These are phyloP conservation scores for Tor tambroides DNA, from an alignment of 2,113 vertebrate genomes.

Conservation along the genomic window DNA sequence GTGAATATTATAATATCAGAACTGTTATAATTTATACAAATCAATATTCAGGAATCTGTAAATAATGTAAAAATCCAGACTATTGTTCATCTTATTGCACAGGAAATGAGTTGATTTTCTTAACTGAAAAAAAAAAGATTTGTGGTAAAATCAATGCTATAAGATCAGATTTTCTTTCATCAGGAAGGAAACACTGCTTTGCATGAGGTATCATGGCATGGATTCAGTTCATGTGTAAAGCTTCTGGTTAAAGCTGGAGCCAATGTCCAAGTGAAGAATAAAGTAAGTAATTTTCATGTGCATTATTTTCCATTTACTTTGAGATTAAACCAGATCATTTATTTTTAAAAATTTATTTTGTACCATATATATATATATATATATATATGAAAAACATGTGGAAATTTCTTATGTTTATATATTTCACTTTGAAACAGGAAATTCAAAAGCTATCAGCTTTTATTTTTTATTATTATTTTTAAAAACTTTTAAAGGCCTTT, in stretches of 20 bases:
- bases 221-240: conserved; percentile 88
- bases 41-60: background rate
- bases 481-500: too few relatives aligned
- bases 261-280: conserved; percentile 86
- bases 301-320: background rate
- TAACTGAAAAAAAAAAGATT: background rate
- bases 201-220: conserved; percentile 90
- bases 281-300: conserved; percentile 70
- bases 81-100: background rate
- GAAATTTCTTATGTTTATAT: background rate
- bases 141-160: background rate
- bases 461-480: too few relatives aligned
- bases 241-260: conserved; percentile 88
- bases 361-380: too few relatives aligned
- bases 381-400: too few relatives aligned
- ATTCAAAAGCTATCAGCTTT: background rate
- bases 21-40: background rate
- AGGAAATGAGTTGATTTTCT: background rate
- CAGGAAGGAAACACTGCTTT: conserved; percentile 91
- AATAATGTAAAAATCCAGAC: background rate
- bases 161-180: background rate
- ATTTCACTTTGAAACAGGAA: background rate
- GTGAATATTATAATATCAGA: background rate
- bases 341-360: too few relatives aligned
- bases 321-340: background rate